Base-by-base conservation (phyloP, 2,888 invertebrate species). In the Saturnia japonica region DNA sequence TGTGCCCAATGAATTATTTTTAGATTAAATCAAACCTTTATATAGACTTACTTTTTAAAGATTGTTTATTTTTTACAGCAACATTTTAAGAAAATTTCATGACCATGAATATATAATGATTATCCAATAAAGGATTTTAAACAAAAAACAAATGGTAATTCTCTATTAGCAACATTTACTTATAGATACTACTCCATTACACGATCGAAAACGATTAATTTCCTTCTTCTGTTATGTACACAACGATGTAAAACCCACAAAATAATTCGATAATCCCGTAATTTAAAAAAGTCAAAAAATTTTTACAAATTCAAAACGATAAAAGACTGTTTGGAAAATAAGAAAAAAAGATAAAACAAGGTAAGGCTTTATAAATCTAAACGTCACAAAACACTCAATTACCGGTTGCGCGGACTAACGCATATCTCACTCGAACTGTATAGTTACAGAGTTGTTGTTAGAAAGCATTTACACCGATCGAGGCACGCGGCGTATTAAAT, bases 351-450 rank as follows among this genome's bases (percentile, higher is more conserved):
- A 69, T 25, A 34, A 47, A 45, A 69, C 57, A 69, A 69, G 47
- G 67, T 54, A 70, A 68, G 70, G n/a, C 43, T 68, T n/a, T 71
- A 71, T 71, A 71, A 68, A 71, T 71, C 62, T 64, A 68, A 71
- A 68, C 71, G 68, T 64, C 68, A 54, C 40, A 42, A 40, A 45
- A 42, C 34, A 70, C 64, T 69, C 64, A 66, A 64, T 69, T 69
- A 69, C 69, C 69, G 64, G 69, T 69, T 64, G 28, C 64, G 47
- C 19, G 8, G 62, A 40, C 34, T 40, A 34, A 19, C 14, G 62
- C 62, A 64, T 64, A 64, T 64, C 62, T 64, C 62, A 64, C 62
- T 64, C 34, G 34, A 64, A 64, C 40, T 60, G 62, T 64, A 34
- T 34, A 19, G 62, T 34, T 64, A 64, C 57, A 25, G 12, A 16